These are phyloP conservation scores for Diaprepes abbreviatus DNA, from an alignment of 2,888 invertebrate genomes.

Conservation along the genomic window DNA sequence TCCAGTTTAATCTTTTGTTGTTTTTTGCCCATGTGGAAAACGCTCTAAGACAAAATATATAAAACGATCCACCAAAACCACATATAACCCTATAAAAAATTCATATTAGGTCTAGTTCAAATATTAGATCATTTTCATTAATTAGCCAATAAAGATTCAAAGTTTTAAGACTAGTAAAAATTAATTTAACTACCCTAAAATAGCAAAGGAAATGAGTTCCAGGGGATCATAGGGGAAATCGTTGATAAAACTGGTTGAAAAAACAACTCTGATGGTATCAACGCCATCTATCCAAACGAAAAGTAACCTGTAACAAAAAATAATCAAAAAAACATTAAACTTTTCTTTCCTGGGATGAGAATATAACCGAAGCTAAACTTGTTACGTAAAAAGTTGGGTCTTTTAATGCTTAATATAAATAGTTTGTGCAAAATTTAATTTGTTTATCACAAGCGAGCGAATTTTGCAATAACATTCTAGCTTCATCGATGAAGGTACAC, in stretches of 20 bases:
- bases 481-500: no score
- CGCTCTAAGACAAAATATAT: constrained; percentile 89
- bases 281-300: constrained; percentile 94
- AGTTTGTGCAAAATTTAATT: no score
- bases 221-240: constrained; percentile 97
- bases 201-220: constrained; percentile 91
- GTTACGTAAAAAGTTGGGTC: no score
- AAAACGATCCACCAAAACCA: constrained; percentile 88
- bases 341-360: no score
- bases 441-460: no score
- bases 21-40: constrained; percentile 54
- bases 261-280: constrained; percentile 94
- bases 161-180: no score
- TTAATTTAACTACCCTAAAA: constrained; percentile 88
- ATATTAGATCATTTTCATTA: no score
- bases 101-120: no score
- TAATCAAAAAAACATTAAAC: not conserved
- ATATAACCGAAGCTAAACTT: no score
- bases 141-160: no score
- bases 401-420: no score
- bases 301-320: constrained; percentile 70
- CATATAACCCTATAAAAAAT: constrained; percentile 78
- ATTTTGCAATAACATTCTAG: no score
- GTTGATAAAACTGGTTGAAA: constrained; percentile 89
- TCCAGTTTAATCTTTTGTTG: constrained; percentile 70